phyloP scores from a whole-genome alignment of 2,113 vertebrate genomes.

The Toxostoma redivivum region DNA sequence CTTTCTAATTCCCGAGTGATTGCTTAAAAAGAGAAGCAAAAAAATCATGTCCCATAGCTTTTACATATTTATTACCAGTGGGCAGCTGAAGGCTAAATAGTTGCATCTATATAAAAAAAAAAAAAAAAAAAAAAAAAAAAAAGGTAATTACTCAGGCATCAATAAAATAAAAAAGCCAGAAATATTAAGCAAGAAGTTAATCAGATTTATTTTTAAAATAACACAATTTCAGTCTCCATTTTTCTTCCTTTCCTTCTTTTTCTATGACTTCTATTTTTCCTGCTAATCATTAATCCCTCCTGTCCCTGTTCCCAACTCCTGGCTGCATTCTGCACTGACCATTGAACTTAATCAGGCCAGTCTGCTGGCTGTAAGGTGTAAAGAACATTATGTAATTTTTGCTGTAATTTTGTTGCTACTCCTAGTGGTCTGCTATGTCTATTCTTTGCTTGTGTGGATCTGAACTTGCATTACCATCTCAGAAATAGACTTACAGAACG shows the following conservation, averaged over 20 bases:
- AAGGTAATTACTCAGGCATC: background rate
- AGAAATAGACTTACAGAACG: background rate
- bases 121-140: background rate
- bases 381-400: background rate
- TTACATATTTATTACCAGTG: background rate
- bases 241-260: background rate
- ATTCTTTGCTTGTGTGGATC: background rate
- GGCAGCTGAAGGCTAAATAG: background rate
- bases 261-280: background rate
- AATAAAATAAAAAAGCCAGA: background rate
- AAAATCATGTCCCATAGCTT: background rate
- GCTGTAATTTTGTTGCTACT: background rate
- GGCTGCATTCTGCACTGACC: background rate
- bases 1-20: background rate
- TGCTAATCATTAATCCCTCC: background rate
- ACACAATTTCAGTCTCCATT: background rate
- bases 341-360: background rate
- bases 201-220: background rate
- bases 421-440: background rate
- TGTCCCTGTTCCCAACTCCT: background rate
- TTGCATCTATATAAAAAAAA: background rate
- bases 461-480: background rate
- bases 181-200: background rate
- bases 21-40: background rate
- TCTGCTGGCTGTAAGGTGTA: background rate